Conservation (phyloP, 2,113 vertebrate species). For the Ciconia maguari region DNA sequence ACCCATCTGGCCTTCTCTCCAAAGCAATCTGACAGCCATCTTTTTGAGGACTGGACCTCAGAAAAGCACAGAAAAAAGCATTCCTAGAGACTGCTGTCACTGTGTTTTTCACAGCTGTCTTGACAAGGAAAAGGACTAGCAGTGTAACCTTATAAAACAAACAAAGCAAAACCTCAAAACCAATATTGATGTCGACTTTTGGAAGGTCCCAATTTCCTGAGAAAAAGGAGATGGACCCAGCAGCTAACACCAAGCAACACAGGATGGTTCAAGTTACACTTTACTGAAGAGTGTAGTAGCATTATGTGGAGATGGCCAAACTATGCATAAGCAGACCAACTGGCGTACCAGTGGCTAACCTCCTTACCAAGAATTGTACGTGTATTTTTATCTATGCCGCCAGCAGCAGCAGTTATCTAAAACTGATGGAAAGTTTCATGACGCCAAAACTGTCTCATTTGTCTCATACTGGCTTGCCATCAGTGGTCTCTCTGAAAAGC, state of each 20-base stretch:
- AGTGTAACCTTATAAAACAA: background rate
- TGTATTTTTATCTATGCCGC: background rate
- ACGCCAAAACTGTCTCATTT: background rate
- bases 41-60: background rate
- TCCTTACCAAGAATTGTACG: background rate
- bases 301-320: background rate
- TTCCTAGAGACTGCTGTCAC: background rate
- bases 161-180: background rate
- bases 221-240: background rate
- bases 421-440: background rate
- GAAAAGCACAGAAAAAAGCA: background rate
- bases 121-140: background rate
- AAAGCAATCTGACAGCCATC: background rate
- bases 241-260: background rate
- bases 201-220: background rate
- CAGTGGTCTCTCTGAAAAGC: background rate
- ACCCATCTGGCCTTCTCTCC: background rate
- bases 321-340: background rate
- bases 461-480: background rate
- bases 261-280: background rate
- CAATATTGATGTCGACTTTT: background rate
- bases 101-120: background rate
- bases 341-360: background rate
- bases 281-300: background rate
- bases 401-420: background rate